phyloP scores from a whole-genome alignment of 2,113 vertebrate genomes.

The Potamarius usumacintae region DNA sequence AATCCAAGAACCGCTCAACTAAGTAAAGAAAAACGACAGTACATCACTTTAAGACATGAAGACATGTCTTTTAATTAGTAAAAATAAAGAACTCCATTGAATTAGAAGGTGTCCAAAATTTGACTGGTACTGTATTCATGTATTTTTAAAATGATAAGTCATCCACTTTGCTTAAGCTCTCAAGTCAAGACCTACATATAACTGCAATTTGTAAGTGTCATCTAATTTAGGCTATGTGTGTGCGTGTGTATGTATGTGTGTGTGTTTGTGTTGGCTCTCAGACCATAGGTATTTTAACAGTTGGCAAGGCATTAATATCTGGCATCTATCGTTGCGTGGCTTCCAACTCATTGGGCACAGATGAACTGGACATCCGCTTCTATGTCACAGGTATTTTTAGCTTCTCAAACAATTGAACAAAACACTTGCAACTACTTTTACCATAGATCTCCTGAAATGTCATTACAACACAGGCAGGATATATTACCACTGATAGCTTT shows the following conservation, averaged over 20 bases:
- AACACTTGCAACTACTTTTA: slow-evolving; percentile 26
- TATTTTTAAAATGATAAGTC: not conserved
- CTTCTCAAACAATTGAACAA: slow-evolving; percentile 28
- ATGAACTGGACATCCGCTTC: slow-evolving; percentile 82
- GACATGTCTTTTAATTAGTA: no score
- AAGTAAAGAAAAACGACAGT: no score
- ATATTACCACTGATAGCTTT: not conserved
- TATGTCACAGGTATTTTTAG: slow-evolving; percentile 87
- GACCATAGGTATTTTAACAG: slow-evolving; percentile 85
- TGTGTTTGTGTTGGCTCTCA: slow-evolving; percentile 67
- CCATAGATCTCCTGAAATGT: slow-evolving; percentile 14
- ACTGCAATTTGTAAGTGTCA: not conserved
- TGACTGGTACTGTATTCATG: no score
- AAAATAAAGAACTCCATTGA: not conserved
- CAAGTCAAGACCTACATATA: not conserved
- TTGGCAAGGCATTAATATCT: slow-evolving; percentile 82
- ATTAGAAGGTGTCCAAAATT: no score
- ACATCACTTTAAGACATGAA: no score
- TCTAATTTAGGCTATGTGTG: slow-evolving; percentile 32
- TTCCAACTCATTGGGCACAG: slow-evolving; percentile 83
- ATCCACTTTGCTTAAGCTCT: not conserved
- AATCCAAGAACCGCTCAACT: no score
- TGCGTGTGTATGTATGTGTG: slow-evolving; percentile 52
- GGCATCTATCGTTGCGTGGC: slow-evolving; percentile 89
- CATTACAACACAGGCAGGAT: slow-evolving; percentile 5